phyloP scores from a whole-genome alignment of 2,113 vertebrate species.

The Lepisosteus oculatus region DNA sequence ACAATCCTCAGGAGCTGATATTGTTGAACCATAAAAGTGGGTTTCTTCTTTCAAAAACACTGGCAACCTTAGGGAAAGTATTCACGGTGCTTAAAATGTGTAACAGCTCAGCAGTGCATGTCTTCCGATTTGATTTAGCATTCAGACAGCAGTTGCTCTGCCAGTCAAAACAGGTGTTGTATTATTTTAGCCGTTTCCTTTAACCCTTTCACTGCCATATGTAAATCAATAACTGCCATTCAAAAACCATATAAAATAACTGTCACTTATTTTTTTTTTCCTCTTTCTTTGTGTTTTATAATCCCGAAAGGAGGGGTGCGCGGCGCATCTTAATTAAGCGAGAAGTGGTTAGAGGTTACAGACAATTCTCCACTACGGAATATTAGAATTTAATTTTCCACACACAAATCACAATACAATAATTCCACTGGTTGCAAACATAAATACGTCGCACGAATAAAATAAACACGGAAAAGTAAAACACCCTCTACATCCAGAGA shows the following conservation, averaged over 20 bases:
- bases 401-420: conserved; percentile 72
- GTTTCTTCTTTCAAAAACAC: background rate
- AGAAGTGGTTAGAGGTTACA: conserved; percentile 36
- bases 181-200: conserved; percentile 66
- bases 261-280: conserved; percentile 18
- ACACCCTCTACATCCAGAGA: conserved; percentile 62
- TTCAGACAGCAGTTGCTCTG: conserved; percentile 54
- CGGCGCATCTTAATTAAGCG: conserved; percentile 37
- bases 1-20: conserved; percentile 56
- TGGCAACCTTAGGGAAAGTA: background rate
- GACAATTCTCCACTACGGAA: background rate
- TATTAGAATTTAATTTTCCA: conserved; percentile 43
- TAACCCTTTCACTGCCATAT: conserved; percentile 62
- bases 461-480: conserved; percentile 64
- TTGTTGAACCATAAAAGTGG: background rate
- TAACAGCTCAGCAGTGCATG: background rate
- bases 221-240: conserved; percentile 32
- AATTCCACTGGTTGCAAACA: conserved; percentile 74
- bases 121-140: background rate
- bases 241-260: too few relatives aligned
- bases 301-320: background rate
- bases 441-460: conserved; percentile 81
- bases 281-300: background rate
- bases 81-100: background rate
- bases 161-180: conserved; percentile 52